Percentiles rank a stretch among this genome's conserved stretches.
Evolutionary conservation across 2,888 invertebrate species (phyloP).

Genomic region (Azorinus chamasolen): DNA sequence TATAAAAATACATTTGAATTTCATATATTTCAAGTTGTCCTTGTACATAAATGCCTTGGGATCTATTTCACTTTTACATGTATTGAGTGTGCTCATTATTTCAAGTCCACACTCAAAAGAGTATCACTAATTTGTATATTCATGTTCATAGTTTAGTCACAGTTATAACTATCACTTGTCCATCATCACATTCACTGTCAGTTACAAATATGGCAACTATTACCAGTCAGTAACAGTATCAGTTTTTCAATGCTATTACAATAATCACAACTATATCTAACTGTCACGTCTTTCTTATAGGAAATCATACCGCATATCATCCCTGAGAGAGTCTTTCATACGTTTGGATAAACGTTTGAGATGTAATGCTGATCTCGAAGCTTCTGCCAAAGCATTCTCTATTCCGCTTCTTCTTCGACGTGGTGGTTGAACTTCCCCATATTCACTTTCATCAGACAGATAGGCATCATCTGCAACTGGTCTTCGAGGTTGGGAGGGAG

Average conservation of each 20-base stretch:
- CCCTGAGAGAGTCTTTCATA: slow-evolving; percentile 79
- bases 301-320: slow-evolving; percentile 74
- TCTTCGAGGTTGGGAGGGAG: slow-evolving; percentile 70
- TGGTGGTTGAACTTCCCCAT: slow-evolving; percentile 65
- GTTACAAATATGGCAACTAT: slow-evolving; percentile 48
- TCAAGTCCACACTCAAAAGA: too few species aligned
- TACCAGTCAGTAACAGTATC: slow-evolving; percentile 36
- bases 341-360: slow-evolving; percentile 78
- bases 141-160: too few species aligned
- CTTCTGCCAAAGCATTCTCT: slow-evolving; percentile 75
- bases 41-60: slow-evolving; percentile 46
- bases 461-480: slow-evolving; percentile 73
- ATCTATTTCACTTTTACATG: slow-evolving; percentile 19
- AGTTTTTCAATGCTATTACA: background rate
- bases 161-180: too few species aligned
- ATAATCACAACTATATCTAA: background rate
- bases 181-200: background rate
- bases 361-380: slow-evolving; percentile 75
- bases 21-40: background rate
- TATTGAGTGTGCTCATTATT: slow-evolving; percentile 5
- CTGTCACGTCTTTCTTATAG: slow-evolving; percentile 13
- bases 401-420: slow-evolving; percentile 64
- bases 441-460: slow-evolving; percentile 73
- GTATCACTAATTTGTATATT: background rate
- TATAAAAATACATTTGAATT: too few species aligned